Evolutionary conservation across 2,113 vertebrate genomes (phyloP).

Genomic region (Burhinus oedicnemus): DNA sequence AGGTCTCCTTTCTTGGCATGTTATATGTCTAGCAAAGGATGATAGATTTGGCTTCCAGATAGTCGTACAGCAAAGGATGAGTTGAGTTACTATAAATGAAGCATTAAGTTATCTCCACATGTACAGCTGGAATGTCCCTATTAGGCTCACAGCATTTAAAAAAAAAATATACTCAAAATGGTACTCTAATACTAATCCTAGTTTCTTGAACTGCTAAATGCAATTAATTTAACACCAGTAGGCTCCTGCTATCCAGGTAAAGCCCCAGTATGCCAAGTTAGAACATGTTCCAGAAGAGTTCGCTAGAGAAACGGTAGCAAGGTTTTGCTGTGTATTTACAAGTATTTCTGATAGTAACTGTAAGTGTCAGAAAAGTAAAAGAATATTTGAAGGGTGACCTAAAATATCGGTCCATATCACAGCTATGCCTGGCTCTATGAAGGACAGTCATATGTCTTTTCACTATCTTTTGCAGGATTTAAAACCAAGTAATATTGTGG

Average conservation of each 20-base stretch:
- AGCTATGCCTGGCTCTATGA: background rate
- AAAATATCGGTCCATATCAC: background rate
- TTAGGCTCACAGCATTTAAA: background rate
- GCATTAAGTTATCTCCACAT: background rate
- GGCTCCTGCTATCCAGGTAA: background rate
- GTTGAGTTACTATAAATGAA: background rate
- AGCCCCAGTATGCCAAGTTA: background rate
- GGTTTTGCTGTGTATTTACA: background rate
- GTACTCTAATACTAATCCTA: background rate
- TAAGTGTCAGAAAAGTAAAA: background rate
- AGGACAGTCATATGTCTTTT: background rate
- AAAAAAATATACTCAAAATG: background rate
- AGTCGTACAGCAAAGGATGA: background rate
- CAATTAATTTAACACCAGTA: background rate
- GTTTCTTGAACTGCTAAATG: background rate
- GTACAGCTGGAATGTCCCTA: background rate
- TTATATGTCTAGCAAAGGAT: background rate
- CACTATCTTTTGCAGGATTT: conserved; percentile 83
- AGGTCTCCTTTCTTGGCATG: background rate
- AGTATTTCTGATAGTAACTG: background rate
- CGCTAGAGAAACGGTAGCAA: background rate
- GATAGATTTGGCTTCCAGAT: background rate
- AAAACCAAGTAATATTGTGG: conserved; percentile 99
- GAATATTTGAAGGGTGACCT: background rate
- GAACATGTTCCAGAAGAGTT: background rate